Evolutionary conservation across 2,888 invertebrate species (phyloP).

Genomic region (Sisyra terminalis): DNA sequence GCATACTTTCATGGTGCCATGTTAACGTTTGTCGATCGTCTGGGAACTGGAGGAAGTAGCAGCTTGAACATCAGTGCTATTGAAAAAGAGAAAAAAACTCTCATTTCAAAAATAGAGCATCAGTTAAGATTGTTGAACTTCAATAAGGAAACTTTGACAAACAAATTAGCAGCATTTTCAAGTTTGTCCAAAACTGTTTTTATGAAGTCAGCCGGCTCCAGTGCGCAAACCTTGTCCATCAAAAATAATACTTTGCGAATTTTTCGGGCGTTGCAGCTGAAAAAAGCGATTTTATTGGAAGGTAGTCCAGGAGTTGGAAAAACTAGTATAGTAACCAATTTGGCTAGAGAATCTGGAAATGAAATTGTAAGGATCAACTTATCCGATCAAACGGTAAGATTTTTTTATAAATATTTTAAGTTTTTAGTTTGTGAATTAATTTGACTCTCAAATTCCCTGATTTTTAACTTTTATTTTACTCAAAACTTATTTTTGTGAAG

Average conservation of each 20-base stretch:
- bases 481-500: too few relatives aligned
- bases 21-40: conserved; percentile 79
- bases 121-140: too few relatives aligned
- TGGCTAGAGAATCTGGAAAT: conserved; percentile 73
- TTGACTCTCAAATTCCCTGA: too few relatives aligned
- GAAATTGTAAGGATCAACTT: conserved; percentile 85
- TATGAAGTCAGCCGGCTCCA: too few relatives aligned
- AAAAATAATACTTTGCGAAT: conserved; percentile 45
- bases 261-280: conserved; percentile 74
- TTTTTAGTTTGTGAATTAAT: too few relatives aligned
- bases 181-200: too few relatives aligned
- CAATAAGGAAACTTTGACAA: too few relatives aligned
- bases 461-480: too few relatives aligned
- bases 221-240: too few relatives aligned
- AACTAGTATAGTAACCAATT: conserved; percentile 81
- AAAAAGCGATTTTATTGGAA: conserved; percentile 86
- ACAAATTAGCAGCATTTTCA: too few relatives aligned
- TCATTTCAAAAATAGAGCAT: too few relatives aligned
- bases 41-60: conserved; percentile 69
- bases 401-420: conserved; percentile 8
- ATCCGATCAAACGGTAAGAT: conserved; percentile 88
- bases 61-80: conserved; percentile 38
- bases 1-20: conserved; percentile 82
- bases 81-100: too few relatives aligned
- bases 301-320: conserved; percentile 98